Base-by-base conservation (phyloP, 2,888 invertebrate species). In the Chrysotoxum bicinctum region DNA sequence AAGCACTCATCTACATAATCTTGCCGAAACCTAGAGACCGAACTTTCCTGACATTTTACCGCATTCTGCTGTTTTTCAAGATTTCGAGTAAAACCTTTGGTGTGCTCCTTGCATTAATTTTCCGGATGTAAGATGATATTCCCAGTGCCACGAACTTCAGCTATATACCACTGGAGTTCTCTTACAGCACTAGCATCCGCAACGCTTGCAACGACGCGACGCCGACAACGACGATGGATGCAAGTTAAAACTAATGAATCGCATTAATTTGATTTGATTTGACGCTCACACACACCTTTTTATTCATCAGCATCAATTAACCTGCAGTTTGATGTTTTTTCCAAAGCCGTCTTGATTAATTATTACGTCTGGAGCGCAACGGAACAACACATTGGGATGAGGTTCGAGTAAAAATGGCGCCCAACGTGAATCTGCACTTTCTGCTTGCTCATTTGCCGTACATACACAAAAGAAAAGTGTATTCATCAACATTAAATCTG, bases 261-360 rank as follows among this genome's bases (percentile, higher is more conserved):
- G 68, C 62, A 68, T 76, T 85, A 76, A 84, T 80, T 85, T 68
- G 72, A 85, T 72, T 85, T 80, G 72, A 85, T 85, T 85, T 76
- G 72, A 73, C 26, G 84, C 62, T 30, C 84, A 26, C 75, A 68
- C 60, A 68, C 72, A 72, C 75, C 66, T 72, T 68, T 72, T 72
- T 76, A 35, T 72, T 73, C 62, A 80, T 76, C 72, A 77, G 60
- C 52, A 73, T 72, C 72, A 75, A 76, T 85, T 85, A 80, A 56
- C 83, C 62, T 48, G 40, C 35, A 73, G 82, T 52, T 58, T 72
- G 66, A 60, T 77, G 58, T 23, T 68, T 45, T 52, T 43, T 60
- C 16, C 50, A 73, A 54, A 45, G 73, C 48, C 32, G 50, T 50
- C 83, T 78, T 74, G 32, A 70, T 70, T 81, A 80, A 66, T 66